Base-by-base conservation (phyloP, 2,888 invertebrate species). In the Dimorphilus gyrociliatus region DNA sequence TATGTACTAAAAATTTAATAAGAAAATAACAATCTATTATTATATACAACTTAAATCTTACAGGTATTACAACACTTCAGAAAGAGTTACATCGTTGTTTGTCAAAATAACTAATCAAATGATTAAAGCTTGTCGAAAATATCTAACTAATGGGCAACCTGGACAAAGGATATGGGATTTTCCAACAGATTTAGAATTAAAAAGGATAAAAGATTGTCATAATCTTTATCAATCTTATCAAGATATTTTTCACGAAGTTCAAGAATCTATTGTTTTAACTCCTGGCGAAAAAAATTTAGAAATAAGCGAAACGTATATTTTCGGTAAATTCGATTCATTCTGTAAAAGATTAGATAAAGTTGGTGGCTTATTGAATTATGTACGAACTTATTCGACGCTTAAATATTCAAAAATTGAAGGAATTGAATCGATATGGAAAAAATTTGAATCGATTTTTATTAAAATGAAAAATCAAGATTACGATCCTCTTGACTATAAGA, bases 401-500 rank as follows among this genome's bases (percentile, higher is more conserved):
- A 73, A 77, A 45, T 72, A 72, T 40, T 79, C 80, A 7, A 73
- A 72, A 10, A 73, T 84, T 16, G 80, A 80, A 58, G 80, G 80
- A 1, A 76, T 82, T 48, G 79, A 81, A 43, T 70, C 69, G 30
- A 75, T 72, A 50, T 73, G 76, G 1, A 52, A 67, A 3, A 74
- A 72, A 46, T 78, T 82, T 41, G 71, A 72, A 27, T 69, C 69
- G 23, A 68, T 77, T 3, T 74, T 74, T 40, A 68, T 70, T 35
- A 66, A 66, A 15, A 76, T 84, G 29, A 72, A 76, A 4, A 64
- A 70, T 2, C 75, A 79, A 53, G 69, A 72, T 0, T 81, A 82
- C 45, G 79, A 84, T 57, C 74, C 79, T 0, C 59, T 85, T 23
- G 77, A 84, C 57, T 79, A 81, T 53, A 71, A 81, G 46, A 73